Evolutionary conservation across 1,140 invertebrate genomes (phyloP), one percentile per base, ranked within the genome.

Genomic region (Polypedilum vanderplanki): DNA sequence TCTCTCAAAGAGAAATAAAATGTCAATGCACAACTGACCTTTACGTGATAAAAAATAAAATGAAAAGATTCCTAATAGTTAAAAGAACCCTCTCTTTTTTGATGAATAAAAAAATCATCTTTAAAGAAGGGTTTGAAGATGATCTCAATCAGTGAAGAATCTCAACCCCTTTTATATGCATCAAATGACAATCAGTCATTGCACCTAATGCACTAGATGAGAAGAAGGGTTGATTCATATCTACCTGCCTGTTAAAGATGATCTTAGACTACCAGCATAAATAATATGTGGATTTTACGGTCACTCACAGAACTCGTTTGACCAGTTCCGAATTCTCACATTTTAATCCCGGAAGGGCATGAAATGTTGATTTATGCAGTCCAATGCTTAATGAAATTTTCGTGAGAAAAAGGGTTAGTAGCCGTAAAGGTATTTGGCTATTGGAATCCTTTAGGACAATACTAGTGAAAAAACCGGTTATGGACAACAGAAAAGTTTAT

Each of bases 271-370:
- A 70, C 65, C 65, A 70, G 65, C 65, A 70, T 18, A 10, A 70
- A 70, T 46, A 20, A 17, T 7, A 67, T 70, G 65, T 70, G 65
- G 65, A 70, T 70, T 70, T 70, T 70, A 70, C 65, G 65, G 65
- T 70, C 65, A 70, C 65, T 70, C 65, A 18, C 65, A 70, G 18
- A 70, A 70, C 65, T 18, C 4, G 65, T 70, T 70, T 70, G 65
- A 70, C 65, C 65, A 70, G 17, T 70, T 70, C 46, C 46, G 46
- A 57, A n/a, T 57, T 46, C n/a, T 15, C 46, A n/a, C 17, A 20
- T 18, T 70, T 18, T 18, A 57, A 57, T n/a, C 46, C 46, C 8
- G 46, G 10, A 57, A 57, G 46, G 46, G 46, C 46, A 57, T n/a
- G n/a, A 12, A n/a, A 12, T 57, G 46, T 57, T 57, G 46, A 57